Base-by-base conservation (phyloP, 2,888 invertebrate species). In the Coleophora flavipennella region DNA sequence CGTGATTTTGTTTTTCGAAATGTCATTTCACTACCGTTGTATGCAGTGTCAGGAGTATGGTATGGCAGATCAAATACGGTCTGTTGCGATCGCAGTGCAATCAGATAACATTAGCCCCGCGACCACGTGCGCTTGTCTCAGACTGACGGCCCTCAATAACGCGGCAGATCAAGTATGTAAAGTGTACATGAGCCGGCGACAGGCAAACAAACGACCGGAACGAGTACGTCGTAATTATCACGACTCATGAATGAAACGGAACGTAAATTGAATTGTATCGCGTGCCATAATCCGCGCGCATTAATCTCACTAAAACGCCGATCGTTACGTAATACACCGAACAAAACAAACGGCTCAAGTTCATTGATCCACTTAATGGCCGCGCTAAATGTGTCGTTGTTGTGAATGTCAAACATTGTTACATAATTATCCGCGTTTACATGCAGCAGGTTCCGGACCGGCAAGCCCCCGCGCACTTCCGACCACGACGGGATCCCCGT, bases 351-450 rank as follows among this genome's bases (percentile, higher is more conserved):
- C 77, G 69, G 66, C 79, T 76, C 83, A 83, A 83, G 84, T 83
- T 84, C 84, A 83, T 80, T 83, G 84, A 83, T 83, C 83, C 79
- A 81, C 83, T 79, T 81, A 79, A 75, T 72, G 73, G 68, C 71
- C 67, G 70, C 69, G 67, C 77, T 79, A 81, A 83, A 84, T 81
- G 74, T 83, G 81, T 83, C 83, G 76, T 68, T 67, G 63, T 66
- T 68, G 67, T 64, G 73, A 79, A 83, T 81, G 80, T 84, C 81
- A 80, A 83, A 77, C 79, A 76, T 73, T 74, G 66, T 78, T 79
- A 79, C 71, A 73, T 78, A 77, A 79, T 78, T 71, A 70, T 63
- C 59, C 57, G 60, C 65, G 70, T 68, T 71, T 69, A 68, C 69
- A 67, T 61, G 57, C 55, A 56, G 49, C 45, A 9, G 52, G 53